These are phyloP conservation scores for Zonotrichia leucophrys DNA, from an alignment of 2,113 vertebrate genomes.

Conservation along the genomic window DNA sequence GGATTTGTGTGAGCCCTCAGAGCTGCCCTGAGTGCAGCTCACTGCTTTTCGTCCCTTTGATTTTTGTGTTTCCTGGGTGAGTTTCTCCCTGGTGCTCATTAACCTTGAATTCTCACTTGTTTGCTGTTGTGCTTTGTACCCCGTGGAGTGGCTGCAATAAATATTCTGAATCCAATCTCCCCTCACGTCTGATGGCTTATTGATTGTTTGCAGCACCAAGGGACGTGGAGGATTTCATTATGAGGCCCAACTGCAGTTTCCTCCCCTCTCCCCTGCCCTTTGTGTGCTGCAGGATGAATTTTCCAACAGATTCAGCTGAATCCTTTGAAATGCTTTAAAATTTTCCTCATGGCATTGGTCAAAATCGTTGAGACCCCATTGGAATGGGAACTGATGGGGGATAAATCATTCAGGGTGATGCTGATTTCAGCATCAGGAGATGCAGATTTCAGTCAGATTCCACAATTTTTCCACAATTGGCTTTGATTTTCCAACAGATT, in stretches of 20 bases:
- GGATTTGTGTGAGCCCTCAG: neutral
- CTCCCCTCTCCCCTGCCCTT: neutral
- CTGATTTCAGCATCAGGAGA: too few species aligned
- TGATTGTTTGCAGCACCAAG: slow-evolving; percentile 8
- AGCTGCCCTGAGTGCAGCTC: neutral
- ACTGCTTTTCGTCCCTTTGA: neutral
- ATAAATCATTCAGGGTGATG: too few species aligned
- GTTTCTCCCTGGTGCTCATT: neutral
- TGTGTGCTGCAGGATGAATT: neutral
- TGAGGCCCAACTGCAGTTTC: neutral
- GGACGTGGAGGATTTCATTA: neutral
- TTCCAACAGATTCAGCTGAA: too few species aligned
- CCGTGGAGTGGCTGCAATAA: neutral
- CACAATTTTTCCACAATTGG: too few species aligned
- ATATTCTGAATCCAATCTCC: neutral
- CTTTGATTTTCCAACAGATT: too few species aligned
- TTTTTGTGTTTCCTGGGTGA: neutral
- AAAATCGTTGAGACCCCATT: too few species aligned
- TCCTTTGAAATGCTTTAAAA: too few species aligned
- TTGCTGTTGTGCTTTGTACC: neutral
- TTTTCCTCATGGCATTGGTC: too few species aligned
- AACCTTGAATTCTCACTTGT: neutral
- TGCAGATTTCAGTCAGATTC: too few species aligned
- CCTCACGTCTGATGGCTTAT: neutral
- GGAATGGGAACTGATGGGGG: too few species aligned